Evolutionary conservation across 1,140 invertebrate genomes (phyloP), one percentile per base, ranked within the genome.

Genomic region (Drosophila sproati): DNA sequence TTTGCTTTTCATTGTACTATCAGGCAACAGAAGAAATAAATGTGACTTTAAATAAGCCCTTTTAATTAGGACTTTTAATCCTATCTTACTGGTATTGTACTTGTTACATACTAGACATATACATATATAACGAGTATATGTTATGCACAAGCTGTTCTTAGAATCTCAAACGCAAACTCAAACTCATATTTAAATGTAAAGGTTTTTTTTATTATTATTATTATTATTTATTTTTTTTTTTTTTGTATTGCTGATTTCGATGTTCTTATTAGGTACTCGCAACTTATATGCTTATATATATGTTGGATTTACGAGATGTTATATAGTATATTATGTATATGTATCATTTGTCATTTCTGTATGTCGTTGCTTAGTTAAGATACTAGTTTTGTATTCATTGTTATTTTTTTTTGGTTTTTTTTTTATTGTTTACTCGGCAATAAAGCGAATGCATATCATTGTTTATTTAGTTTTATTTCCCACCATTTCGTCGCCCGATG

Each of bases 361-460:
- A 48, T 70, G 41, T 54, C 59, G 50, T 54, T 47, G 51, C 32
- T 34, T 70, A 54, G 63, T 64, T 77, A 68, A 81, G 43, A 48
- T 35, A 34, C 68, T 78, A 75, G 55, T 76, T 76, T 34, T 78
- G 37, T 59, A 75, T 8, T 39, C 2, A 8, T 8, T 7, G 6
- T 8, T 8, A 0, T 5, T 37, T 37, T 43, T 59, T 63, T 73
- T 61, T 82, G 59, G 48, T 55, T 67, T 47, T 57, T 70, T 55
- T 35, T 55, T 41, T n/a, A 51, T 72, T 68, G 48, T 70, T 74
- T 35, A 66, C 76, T 77, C 73, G 83, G 69, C 76, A 88, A 88
- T 87, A 82, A 82, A 82, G 66, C 63, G 69, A 88, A 87, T 82
- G 82, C 83, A 87, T 87, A 87, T 88, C 77, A 82, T 80, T 82